These are phyloP conservation scores for Dyspetes luteomarginatus DNA, from an alignment of 2,888 invertebrate species.

Conservation along the genomic window DNA sequence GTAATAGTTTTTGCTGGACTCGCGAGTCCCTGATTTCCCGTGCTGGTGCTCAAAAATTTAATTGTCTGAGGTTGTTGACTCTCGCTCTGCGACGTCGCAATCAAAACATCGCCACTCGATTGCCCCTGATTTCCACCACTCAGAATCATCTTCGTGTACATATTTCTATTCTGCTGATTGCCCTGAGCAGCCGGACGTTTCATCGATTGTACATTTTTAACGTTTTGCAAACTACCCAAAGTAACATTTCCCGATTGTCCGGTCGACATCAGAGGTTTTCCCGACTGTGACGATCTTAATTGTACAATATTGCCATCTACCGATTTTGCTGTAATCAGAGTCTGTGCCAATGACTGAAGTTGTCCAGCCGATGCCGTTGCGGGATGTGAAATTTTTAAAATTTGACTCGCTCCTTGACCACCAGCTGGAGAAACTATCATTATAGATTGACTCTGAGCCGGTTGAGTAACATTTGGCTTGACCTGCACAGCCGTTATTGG, in stretches of 20 bases:
- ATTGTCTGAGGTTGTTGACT: constrained; percentile 78
- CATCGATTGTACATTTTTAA: constrained; percentile 78
- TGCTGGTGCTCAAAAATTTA: constrained; percentile 79
- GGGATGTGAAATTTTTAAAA: constrained; percentile 82
- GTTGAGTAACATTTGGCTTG: constrained; percentile 75
- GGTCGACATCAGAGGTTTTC: constrained; percentile 77
- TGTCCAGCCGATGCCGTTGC: constrained; percentile 80
- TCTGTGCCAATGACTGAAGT: constrained; percentile 81
- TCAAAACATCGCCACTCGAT: constrained; percentile 79
- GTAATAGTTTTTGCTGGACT: constrained; percentile 87
- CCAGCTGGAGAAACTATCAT: constrained; percentile 82
- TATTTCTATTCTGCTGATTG: constrained; percentile 81
- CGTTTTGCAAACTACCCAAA: constrained; percentile 77
- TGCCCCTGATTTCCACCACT: constrained; percentile 80
- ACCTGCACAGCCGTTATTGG: constrained; percentile 79
- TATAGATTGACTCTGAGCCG: constrained; percentile 81
- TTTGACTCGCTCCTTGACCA: constrained; percentile 81
- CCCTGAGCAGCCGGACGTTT: constrained; percentile 83
- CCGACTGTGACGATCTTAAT: constrained; percentile 77
- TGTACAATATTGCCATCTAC: constrained; percentile 82
- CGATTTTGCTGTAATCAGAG: constrained; percentile 81
- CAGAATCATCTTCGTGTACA: constrained; percentile 82
- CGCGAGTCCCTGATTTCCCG: constrained; percentile 76
- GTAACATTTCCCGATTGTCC: constrained; percentile 78
- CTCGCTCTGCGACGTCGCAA: constrained; percentile 79